Conservation (phyloP, 2,888 invertebrate genomes). For the Eristalis pertinax region DNA sequence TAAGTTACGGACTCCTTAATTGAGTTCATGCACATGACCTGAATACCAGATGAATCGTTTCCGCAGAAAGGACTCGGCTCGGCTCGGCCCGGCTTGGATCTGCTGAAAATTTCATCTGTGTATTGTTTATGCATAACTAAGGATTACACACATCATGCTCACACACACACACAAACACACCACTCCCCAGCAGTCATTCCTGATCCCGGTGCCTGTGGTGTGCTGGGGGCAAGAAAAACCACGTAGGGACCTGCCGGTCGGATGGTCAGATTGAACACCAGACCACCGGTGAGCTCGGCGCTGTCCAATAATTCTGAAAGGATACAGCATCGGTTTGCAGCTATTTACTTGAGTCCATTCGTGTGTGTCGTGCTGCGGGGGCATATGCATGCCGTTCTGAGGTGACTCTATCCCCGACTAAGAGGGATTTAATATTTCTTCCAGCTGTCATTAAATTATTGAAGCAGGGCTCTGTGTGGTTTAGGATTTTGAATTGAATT, state of each 20-base stretch:
- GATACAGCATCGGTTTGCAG: conserved; percentile 21
- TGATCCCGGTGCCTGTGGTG: background rate
- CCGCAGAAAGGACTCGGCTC: conserved; percentile 48
- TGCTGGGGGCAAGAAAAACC: conserved; percentile 1
- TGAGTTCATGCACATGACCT: conserved; percentile 71
- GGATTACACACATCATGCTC: conserved; percentile 24
- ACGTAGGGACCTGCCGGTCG: background rate
- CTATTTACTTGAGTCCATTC: conserved; percentile 28
- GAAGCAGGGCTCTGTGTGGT: conserved; percentile 11
- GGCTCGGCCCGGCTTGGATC: background rate
- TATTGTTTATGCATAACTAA: conserved; percentile 67
- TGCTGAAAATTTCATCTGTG: conserved; percentile 62
- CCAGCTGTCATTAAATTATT: conserved; percentile 48
- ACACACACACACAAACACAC: background rate
- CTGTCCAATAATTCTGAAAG: conserved; percentile 21
- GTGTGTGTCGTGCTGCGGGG: background rate
- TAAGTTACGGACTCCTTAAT: conserved; percentile 72
- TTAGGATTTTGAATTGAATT: conserved; percentile 37
- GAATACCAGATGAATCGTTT: conserved; percentile 61
- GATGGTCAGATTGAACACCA: background rate
- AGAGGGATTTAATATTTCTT: conserved; percentile 17
- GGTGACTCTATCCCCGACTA: background rate
- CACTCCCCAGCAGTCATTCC: background rate
- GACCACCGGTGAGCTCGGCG: background rate
- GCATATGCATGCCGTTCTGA: background rate